Evolutionary conservation across 2,113 vertebrate genomes (phyloP), one percentile per base, ranked within the genome.

Genomic region (Silurus glanis): DNA sequence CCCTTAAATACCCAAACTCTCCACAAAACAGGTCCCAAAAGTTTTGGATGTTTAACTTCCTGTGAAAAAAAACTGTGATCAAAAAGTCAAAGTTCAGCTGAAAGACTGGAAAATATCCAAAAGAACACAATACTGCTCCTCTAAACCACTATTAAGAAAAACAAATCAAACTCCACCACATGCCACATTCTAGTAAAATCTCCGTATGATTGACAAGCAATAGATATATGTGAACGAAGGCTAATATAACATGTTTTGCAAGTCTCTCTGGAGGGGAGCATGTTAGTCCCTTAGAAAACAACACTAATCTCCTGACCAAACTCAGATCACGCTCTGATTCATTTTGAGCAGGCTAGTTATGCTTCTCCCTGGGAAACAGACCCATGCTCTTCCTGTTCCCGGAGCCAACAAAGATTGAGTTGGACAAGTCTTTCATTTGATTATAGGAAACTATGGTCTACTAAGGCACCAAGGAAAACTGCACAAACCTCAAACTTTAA

Each of bases 301-400:
- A 55, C n/a, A 87, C 69, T 94, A 94, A 94, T 94, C 92, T 92
- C 88, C 89, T 89, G 85, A 71, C 79, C 90, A 93, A 94, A 94
- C 92, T 92, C 88, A 90, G 88, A 91, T 93, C 89, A 91, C 81
- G 88, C 91, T 93, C 90, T 56, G 80, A 56, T 92, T 92, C 87
- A 93, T 89, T 90, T 87, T 74, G 91, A 92, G 91, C 83, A 85
- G 90, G 88, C 88, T 88, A 69, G 75, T 89, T n/a, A 14, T 67
- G 86, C 74, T 87, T 85, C 89, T 83, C 80, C 69, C 89, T 91
- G 87, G 87, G 89, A 87, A 91, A 91, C 76, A 13, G 85, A 87
- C 75, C 79, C 72, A n/a, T n/a, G n/a, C 78, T 25, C 80, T 86
- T 83, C 62, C 67, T 59, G 83, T 84, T 84, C 45, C 86, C 86